Conservation (phyloP, 2,797 vertebrate species). For the Helarctos malayanus region DNA sequence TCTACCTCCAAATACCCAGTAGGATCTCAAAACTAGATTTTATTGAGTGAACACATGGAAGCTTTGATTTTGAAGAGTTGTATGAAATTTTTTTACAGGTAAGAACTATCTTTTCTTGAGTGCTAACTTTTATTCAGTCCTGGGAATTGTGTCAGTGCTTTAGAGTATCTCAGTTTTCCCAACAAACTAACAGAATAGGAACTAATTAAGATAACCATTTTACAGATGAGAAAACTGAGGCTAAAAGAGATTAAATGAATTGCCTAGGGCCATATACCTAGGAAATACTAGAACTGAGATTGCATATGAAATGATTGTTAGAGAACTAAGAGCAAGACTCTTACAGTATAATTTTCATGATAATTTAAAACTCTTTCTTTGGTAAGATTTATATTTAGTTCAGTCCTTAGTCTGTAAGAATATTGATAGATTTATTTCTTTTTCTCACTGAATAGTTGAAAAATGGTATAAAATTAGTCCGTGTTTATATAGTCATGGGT, state of each 20-base stretch:
- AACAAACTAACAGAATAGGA: not conserved
- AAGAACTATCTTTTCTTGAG: not conserved
- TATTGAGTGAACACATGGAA: not conserved
- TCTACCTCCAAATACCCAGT: not conserved
- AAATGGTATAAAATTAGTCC: not conserved
- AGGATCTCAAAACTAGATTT: conserved; percentile 29
- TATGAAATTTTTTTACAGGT: conserved; percentile 28
- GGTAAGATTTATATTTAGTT: conserved; percentile 20
- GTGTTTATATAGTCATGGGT: not conserved
- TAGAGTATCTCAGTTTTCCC: not conserved
- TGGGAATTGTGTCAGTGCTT: not conserved
- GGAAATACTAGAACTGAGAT: not conserved
- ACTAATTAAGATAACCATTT: conserved; percentile 16
- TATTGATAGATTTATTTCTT: not conserved
- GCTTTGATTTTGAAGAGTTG: conserved; percentile 6
- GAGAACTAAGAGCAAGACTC: not conserved
- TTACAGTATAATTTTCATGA: not conserved
- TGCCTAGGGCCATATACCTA: not conserved
- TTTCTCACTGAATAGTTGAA: not conserved
- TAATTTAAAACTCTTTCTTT: conserved; percentile 16
- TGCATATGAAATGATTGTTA: not conserved
- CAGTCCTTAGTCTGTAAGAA: not conserved
- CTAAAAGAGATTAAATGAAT: conserved; percentile 48
- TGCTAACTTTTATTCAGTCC: conserved; percentile 7
- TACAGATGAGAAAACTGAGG: conserved; percentile 53